Conservation (phyloP, 2,113 vertebrate species). For the Chitala chitala region DNA sequence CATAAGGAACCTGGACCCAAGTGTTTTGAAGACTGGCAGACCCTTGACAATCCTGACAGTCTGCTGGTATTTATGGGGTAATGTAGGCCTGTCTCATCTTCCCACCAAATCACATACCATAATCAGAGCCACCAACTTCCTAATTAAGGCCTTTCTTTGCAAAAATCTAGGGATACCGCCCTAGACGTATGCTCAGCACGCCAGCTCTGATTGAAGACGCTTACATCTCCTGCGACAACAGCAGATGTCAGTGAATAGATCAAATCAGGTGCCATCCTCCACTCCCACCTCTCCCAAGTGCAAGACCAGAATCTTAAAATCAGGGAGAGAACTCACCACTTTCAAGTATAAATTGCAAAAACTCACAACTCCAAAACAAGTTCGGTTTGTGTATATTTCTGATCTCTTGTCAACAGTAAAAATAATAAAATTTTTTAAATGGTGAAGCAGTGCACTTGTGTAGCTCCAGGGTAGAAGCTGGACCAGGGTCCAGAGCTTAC, state of each 20-base stretch:
- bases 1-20: too few species aligned
- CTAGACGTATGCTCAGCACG: background rate
- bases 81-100: background rate
- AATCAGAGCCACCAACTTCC: background rate
- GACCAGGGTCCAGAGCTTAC: background rate
- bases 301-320: background rate
- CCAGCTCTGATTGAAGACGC: background rate
- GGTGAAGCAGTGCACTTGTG: background rate
- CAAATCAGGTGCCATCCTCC: background rate
- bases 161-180: background rate
- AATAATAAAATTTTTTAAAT: too few species aligned
- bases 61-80: too few species aligned
- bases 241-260: background rate
- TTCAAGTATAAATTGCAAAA: conserved; percentile 30
- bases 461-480: background rate
- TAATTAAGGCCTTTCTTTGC: background rate
- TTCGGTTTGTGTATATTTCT: too few species aligned
- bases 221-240: background rate
- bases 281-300: background rate
- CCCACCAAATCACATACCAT: background rate
- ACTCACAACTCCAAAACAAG: conserved; percentile 8
- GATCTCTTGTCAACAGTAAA: too few species aligned
- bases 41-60: too few species aligned
- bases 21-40: too few species aligned
- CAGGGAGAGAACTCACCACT: background rate